phyloP scores from a whole-genome alignment of 2,797 vertebrate species.

The Chelon labrosus region DNA sequence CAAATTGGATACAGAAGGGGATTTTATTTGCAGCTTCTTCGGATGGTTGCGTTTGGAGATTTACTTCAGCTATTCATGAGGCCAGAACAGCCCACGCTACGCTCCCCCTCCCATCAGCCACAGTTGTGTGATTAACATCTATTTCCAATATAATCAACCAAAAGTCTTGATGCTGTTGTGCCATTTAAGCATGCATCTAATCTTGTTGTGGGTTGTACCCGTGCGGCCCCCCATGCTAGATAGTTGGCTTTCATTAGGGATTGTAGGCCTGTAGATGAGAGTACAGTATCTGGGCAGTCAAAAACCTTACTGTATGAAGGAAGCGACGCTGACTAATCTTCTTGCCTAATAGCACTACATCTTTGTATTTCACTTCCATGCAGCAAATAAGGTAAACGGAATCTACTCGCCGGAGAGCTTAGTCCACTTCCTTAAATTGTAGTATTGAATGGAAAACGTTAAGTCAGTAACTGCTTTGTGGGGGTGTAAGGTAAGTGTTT shows the following conservation, averaged over 20 bases:
- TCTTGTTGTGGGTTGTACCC: conserved; percentile 31
- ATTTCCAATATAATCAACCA: conserved; percentile 66
- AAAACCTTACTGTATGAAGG: conserved; percentile 18
- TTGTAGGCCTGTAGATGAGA: conserved; percentile 27
- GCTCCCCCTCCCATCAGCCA: conserved; percentile 68
- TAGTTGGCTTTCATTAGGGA: conserved; percentile 41
- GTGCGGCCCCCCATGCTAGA: conserved; percentile 39
- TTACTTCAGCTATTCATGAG: conserved; percentile 76
- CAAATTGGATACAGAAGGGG: conserved; percentile 82
- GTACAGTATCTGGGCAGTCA: conserved; percentile 18
- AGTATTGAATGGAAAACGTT: conserved; percentile 17
- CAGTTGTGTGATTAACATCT: conserved; percentile 77
- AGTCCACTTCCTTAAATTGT: conserved; percentile 49
- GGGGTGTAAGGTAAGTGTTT: not conserved
- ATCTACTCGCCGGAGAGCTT: not conserved
- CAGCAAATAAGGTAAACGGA: conserved; percentile 23
- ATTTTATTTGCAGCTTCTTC: conserved; percentile 80
- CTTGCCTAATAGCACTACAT: not conserved
- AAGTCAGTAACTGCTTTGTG: not conserved
- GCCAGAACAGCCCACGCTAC: conserved; percentile 64
- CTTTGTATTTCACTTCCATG: conserved; percentile 22
- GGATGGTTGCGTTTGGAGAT: conserved; percentile 79
- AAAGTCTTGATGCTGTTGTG: conserved; percentile 67
- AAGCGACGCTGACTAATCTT: conserved; percentile 7
- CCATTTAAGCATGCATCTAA: conserved; percentile 64